Evolutionary conservation across 2,888 invertebrate genomes (phyloP).

Genomic region (Digitonthophagus gazella): DNA sequence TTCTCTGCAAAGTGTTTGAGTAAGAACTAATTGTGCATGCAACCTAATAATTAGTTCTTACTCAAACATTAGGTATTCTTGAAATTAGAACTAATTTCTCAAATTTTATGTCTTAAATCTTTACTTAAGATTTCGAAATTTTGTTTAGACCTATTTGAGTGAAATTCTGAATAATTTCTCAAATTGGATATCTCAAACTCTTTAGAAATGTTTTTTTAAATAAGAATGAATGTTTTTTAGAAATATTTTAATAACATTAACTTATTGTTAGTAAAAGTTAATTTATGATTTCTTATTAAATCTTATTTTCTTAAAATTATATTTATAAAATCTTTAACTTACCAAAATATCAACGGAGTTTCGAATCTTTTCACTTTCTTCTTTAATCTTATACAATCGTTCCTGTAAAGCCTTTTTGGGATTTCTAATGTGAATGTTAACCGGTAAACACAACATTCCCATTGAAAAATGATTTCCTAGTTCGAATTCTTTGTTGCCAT

Average conservation of each 20-base stretch:
- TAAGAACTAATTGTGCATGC: too few species aligned
- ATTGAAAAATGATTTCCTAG: conserved; percentile 18
- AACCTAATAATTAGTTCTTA: too few species aligned
- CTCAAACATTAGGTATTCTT: too few species aligned
- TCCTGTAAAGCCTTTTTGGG: not conserved
- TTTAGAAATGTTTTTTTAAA: not conserved
- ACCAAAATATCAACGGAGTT: conserved; percentile 24
- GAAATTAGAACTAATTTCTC: too few species aligned
- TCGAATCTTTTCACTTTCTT: conserved; percentile 12
- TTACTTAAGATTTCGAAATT: too few species aligned
- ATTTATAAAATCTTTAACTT: not conserved
- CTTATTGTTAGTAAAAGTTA: too few species aligned
- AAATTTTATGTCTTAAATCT: too few species aligned
- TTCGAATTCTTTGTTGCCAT: conserved; percentile 12
- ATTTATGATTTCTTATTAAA: too few species aligned
- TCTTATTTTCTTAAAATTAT: too few species aligned
- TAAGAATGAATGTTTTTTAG: not conserved
- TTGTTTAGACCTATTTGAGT: too few species aligned
- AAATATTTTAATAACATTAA: too few species aligned
- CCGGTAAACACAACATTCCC: conserved; percentile 18
- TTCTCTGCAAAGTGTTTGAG: too few species aligned
- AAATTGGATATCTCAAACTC: not conserved
- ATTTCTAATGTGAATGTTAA: not conserved
- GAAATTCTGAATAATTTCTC: not conserved
- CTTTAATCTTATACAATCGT: conserved; percentile 11